Evolutionary conservation across 2,888 invertebrate genomes (phyloP), one percentile per base, ranked within the genome.

Genomic region (Thymelicus sylvestris): DNA sequence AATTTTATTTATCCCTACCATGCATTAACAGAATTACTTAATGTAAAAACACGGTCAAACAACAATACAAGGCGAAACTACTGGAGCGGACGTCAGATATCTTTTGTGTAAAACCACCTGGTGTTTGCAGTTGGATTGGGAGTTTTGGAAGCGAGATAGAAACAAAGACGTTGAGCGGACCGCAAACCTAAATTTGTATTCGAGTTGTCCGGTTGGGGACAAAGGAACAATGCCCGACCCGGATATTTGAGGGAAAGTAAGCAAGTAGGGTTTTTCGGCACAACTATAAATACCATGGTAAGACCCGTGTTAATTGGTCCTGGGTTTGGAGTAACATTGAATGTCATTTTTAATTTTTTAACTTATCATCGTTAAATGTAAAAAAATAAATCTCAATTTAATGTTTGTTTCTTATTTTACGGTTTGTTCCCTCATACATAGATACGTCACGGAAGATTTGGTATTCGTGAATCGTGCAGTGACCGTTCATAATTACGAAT

Each of bases 171-270:
- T 19, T 77, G 74, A 79, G 39, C 67, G 65, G 77, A 77, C 79
- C 77, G 87, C 84, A 87, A 82, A 85, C 75, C 72, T 84, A 86
- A 82, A 78, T 86, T 86, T 80, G 88, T 78, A 78, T 72, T 67
- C 73, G 76, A 84, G 80, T 83, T 85, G 88, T 88, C 88, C 88
- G 84, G 86, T 78, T 81, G 77, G 81, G 84, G 86, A 90, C 89
- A 90, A 90, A 89, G 87, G 88, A 88, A 90, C 89, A 90, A 90
- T 88, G 81, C 83, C 78, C 85, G 89, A 88, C 89, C 88, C 87
- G 88, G 87, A 89, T 90, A 88, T 88, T 86, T 85, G 81, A 82
- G 84, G 86, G 84, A 86, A 86, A 88, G 86, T 84, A 86, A 82
- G 82, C 79, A 81, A 83, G 82, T 80, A 77, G 79, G 82, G 81